phyloP scores from a whole-genome alignment of 2,888 invertebrate species.

The Pammene aurita region DNA sequence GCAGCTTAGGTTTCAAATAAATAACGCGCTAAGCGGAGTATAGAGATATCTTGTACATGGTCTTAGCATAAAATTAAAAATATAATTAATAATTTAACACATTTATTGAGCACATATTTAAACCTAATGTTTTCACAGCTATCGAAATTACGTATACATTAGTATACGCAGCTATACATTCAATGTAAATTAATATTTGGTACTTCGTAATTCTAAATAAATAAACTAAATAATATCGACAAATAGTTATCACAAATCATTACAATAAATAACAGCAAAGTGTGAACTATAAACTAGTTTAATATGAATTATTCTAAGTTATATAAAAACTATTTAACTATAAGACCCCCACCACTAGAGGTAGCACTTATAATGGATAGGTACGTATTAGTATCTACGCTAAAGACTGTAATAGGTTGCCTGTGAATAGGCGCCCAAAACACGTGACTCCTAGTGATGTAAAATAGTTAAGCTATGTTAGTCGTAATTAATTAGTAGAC shows the following conservation, averaged over 20 bases:
- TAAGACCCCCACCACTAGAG: not conserved
- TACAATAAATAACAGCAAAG: conserved; percentile 13
- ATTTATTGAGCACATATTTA: conserved; percentile 15
- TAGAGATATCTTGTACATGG: no score
- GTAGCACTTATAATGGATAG: no score
- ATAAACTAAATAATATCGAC: conserved; percentile 20
- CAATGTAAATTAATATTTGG: conserved; percentile 21
- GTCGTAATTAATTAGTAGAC: no score
- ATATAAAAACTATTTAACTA: conserved; percentile 3
- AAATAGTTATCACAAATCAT: conserved; percentile 30
- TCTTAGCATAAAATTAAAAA: not conserved
- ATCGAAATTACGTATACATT: conserved; percentile 1
- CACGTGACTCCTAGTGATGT: no score
- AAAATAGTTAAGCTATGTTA: not conserved
- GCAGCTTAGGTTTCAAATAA: no score
- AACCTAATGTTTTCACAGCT: conserved; percentile 1
- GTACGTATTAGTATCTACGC: no score
- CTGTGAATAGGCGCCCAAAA: no score
- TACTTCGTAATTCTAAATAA: conserved; percentile 30
- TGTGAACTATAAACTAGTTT: conserved; percentile 1
- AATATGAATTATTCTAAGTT: not conserved
- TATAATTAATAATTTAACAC: not conserved
- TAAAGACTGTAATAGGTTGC: no score
- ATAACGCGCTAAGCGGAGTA: no score
- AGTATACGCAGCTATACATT: conserved; percentile 3